Conservation (phyloP, 2,888 invertebrate species). For the Eristalis pertinax region DNA sequence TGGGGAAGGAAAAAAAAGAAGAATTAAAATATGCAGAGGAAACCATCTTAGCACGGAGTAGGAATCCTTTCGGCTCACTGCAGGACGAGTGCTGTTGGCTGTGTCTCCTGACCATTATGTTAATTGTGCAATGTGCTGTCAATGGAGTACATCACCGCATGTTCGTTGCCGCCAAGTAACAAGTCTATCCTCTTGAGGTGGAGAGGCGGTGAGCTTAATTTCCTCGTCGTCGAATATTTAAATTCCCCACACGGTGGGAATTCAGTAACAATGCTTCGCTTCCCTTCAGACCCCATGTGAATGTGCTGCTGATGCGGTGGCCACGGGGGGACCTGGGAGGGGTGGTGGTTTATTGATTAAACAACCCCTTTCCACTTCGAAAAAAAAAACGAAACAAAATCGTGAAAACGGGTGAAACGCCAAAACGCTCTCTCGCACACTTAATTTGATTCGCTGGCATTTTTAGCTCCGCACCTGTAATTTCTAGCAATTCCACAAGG, state of each 20-base stretch:
- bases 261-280: slow-evolving; percentile 1
- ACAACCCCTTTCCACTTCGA: slow-evolving; percentile 39
- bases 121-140: slow-evolving; percentile 61
- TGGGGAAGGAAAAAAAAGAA: not conserved
- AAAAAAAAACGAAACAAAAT: not conserved
- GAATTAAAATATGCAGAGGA: slow-evolving; percentile 2
- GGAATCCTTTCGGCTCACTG: slow-evolving; percentile 40
- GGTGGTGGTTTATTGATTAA: slow-evolving; percentile 62
- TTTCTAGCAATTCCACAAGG: slow-evolving; percentile 63
- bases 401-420: slow-evolving; percentile 16
- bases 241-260: slow-evolving; percentile 40
- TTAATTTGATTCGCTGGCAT: slow-evolving; percentile 66
- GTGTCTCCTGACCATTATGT: slow-evolving; percentile 62
- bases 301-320: not conserved
- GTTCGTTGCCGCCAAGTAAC: not conserved
- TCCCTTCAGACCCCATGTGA: not conserved
- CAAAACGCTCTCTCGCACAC: slow-evolving; percentile 62
- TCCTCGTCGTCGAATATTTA: slow-evolving; percentile 35
- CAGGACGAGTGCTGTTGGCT: slow-evolving; percentile 50
- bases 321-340: not conserved
- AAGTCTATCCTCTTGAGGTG: not conserved
- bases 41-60: not conserved
- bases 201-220: slow-evolving; percentile 39
- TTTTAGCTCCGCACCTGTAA: slow-evolving; percentile 63
- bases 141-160: slow-evolving; percentile 42